Evolutionary conservation across 1,140 invertebrate genomes (phyloP).

Genomic region (Centruroides vittatus): DNA sequence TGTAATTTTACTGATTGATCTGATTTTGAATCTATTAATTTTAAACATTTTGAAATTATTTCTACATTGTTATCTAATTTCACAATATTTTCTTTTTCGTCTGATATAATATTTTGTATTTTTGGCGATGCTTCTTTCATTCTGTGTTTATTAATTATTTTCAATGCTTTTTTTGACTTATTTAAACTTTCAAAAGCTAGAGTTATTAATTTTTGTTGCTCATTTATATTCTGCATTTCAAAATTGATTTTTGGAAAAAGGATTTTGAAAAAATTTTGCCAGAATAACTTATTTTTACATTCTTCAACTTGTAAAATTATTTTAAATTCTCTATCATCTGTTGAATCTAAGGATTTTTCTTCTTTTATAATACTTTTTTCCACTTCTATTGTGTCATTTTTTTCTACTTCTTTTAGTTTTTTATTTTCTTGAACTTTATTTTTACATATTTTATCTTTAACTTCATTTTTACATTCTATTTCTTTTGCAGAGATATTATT

Average conservation of each 20-base stretch:
- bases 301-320: too few species aligned
- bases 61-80: background rate
- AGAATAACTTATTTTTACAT: too few species aligned
- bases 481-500: constrained; percentile 2
- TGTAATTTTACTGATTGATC: background rate
- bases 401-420: background rate
- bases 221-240: too few species aligned
- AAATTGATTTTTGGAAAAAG: too few species aligned
- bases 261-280: too few species aligned
- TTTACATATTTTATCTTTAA: background rate
- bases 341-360: background rate
- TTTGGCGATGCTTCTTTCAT: too few species aligned
- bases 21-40: background rate
- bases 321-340: too few species aligned
- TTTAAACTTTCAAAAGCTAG: too few species aligned
- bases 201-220: too few species aligned
- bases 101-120: background rate
- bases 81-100: background rate
- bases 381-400: background rate
- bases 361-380: background rate
- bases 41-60: background rate
- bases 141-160: too few species aligned
- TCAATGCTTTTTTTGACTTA: too few species aligned
- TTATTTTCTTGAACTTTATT: background rate
- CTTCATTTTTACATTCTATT: background rate